Percentiles rank a stretch among this genome's conserved stretches.
Evolutionary conservation across 2,888 invertebrate genomes (phyloP).

Genomic region (Diarsia mendica): DNA sequence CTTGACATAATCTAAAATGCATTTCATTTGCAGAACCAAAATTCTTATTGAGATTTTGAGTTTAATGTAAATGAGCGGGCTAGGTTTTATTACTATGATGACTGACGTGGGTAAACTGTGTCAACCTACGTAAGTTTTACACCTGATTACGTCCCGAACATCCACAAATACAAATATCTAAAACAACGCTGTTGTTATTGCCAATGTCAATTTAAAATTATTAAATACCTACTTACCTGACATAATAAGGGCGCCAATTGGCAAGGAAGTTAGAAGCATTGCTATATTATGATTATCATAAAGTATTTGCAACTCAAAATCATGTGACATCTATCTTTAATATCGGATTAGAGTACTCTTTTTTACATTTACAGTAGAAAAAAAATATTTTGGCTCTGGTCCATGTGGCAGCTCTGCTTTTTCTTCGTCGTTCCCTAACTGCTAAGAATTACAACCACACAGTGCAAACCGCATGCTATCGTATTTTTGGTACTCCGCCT

Average conservation of each 20-base stretch:
- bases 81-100: not conserved
- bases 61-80: not conserved
- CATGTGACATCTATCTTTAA: slow-evolving; percentile 13
- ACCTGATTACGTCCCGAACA: not conserved
- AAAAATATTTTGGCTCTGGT: not conserved
- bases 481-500: too few relatives aligned
- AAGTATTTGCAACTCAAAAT: slow-evolving; percentile 10
- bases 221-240: slow-evolving; percentile 10
- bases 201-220: slow-evolving; percentile 33
- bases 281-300: not conserved
- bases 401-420: too few relatives aligned
- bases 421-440: too few relatives aligned
- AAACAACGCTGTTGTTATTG: slow-evolving; percentile 33
- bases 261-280: slow-evolving; percentile 28
- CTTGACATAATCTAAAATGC: slow-evolving; percentile 6
- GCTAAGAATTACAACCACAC: too few relatives aligned
- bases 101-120: not conserved
- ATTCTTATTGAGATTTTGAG: not conserved
- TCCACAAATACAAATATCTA: slow-evolving; percentile 15
- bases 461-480: too few relatives aligned
- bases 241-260: slow-evolving; percentile 35
- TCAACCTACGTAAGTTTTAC: not conserved
- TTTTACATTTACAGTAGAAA: not conserved
- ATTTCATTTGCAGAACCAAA: not conserved
- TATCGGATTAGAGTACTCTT: not conserved